Evolutionary conservation across 2,113 vertebrate species (phyloP).

Genomic region (Cyprinodon variegatus): DNA sequence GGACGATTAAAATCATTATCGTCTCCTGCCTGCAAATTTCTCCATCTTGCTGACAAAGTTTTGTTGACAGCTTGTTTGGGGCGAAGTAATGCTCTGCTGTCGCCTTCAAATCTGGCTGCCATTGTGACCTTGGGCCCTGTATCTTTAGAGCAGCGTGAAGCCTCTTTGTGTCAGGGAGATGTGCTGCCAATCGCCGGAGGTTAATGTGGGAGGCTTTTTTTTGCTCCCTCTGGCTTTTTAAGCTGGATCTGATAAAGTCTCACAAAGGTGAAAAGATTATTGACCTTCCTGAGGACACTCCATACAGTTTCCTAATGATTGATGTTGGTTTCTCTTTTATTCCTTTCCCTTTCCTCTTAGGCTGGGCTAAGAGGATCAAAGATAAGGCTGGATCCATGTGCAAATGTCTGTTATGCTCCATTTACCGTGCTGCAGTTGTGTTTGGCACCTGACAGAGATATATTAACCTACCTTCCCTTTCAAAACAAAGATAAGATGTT

Average conservation of each 20-base stretch:
- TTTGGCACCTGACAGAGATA: conserved; percentile 77
- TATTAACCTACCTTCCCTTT: conserved; percentile 56
- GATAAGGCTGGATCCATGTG: conserved; percentile 79
- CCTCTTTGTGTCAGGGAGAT: conserved; percentile 91
- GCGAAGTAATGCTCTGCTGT: conserved; percentile 87
- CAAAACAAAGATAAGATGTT: conserved; percentile 69
- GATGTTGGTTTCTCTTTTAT: conserved; percentile 89
- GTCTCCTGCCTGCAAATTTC: conserved; percentile 91
- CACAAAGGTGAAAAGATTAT: conserved; percentile 97
- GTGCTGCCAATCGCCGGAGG: conserved; percentile 87
- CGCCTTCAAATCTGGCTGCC: conserved; percentile 80
- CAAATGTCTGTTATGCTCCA: conserved; percentile 76
- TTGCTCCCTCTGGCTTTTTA: conserved; percentile 83
- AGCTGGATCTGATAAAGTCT: conserved; percentile 98
- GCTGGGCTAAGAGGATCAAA: conserved; percentile 88
- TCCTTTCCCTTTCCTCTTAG: conserved; percentile 70
- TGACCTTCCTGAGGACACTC: conserved; percentile 96
- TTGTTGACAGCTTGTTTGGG: conserved; percentile 97
- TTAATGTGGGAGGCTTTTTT: conserved; percentile 96
- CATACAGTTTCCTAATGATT: conserved; percentile 95
- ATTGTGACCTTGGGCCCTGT: conserved; percentile 91
- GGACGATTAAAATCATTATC: conserved; percentile 91
- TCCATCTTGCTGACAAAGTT: conserved; percentile 93
- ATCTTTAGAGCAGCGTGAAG: conserved; percentile 80
- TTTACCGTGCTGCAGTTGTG: conserved; percentile 74